Conservation (phyloP, 2,888 invertebrate species). For the Drosophila kambysellisi region DNA sequence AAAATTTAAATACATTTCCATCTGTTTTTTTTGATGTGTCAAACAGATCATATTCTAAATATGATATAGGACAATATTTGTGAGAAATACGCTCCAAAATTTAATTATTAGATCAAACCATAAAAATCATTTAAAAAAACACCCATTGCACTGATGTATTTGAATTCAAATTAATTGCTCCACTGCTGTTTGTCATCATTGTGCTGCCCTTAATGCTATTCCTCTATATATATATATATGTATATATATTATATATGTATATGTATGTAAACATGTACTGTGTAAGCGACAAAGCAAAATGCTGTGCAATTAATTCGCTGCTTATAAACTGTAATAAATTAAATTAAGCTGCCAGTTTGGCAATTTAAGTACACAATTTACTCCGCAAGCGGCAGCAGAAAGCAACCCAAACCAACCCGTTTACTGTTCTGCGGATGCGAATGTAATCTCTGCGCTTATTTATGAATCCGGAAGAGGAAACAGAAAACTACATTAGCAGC, state of each 20-base stretch:
- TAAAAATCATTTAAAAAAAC: neutral
- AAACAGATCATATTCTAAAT: neutral
- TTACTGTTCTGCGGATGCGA: slow-evolving; percentile 6
- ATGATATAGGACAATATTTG: neutral
- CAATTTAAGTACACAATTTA: slow-evolving; percentile 51
- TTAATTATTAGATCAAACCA: neutral
- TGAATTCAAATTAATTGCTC: slow-evolving; percentile 15
- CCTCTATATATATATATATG: too few relatives aligned
- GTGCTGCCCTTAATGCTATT: neutral
- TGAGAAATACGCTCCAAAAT: neutral
- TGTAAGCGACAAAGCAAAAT: slow-evolving; percentile 10
- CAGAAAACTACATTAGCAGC: slow-evolving; percentile 22
- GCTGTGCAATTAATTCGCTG: slow-evolving; percentile 46
- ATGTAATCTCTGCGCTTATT: slow-evolving; percentile 54
- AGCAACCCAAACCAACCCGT: slow-evolving; percentile 18
- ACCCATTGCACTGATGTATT: neutral
- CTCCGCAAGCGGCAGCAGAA: slow-evolving; percentile 13
- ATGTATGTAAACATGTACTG: neutral
- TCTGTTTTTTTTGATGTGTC: too few relatives aligned
- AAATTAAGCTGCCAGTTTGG: slow-evolving; percentile 51
- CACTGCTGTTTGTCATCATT: neutral
- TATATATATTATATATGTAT: neutral
- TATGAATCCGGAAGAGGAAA: slow-evolving; percentile 46
- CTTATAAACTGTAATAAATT: slow-evolving; percentile 61
- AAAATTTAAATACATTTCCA: too few relatives aligned